phyloP scores from a whole-genome alignment of 2,113 vertebrate genomes.

The Anseranas semipalmata region DNA sequence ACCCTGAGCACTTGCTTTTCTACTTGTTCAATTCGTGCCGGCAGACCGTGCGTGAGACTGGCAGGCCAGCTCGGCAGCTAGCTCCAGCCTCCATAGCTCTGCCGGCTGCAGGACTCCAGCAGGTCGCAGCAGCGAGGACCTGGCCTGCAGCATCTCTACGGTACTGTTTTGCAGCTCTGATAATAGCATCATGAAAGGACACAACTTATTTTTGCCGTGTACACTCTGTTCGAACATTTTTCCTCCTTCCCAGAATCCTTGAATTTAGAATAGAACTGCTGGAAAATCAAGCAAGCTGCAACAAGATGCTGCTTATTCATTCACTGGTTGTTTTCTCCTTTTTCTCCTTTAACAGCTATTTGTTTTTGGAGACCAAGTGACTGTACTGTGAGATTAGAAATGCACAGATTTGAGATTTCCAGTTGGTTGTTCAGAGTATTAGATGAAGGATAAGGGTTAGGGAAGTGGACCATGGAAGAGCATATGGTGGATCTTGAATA shows the following conservation, averaged over 20 bases:
- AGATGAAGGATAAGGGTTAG: not conserved
- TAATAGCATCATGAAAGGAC: not conserved
- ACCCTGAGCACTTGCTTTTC: not conserved
- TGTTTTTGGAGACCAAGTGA: not conserved
- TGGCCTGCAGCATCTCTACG: slow-evolving; percentile 5
- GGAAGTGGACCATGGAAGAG: too few relatives aligned
- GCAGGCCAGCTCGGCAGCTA: not conserved
- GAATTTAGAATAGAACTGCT: slow-evolving; percentile 1
- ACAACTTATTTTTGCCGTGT: not conserved
- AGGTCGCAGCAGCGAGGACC: not conserved
- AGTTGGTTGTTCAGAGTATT: not conserved
- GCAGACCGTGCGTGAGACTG: fast-evolving
- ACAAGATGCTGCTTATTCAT: not conserved
- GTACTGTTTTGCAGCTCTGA: not conserved
- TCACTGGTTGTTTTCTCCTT: not conserved
- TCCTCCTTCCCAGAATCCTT: not conserved
- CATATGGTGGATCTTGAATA: too few relatives aligned
- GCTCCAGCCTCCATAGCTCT: not conserved
- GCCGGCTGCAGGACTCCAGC: not conserved
- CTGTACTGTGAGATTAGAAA: not conserved
- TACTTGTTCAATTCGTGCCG: not conserved
- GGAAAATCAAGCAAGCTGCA: not conserved
- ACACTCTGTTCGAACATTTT: not conserved
- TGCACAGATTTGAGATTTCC: not conserved
- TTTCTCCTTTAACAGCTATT: not conserved